Evolutionary conservation across 2,113 vertebrate species (phyloP).

Genomic region (Mesembrinibis cayennensis): DNA sequence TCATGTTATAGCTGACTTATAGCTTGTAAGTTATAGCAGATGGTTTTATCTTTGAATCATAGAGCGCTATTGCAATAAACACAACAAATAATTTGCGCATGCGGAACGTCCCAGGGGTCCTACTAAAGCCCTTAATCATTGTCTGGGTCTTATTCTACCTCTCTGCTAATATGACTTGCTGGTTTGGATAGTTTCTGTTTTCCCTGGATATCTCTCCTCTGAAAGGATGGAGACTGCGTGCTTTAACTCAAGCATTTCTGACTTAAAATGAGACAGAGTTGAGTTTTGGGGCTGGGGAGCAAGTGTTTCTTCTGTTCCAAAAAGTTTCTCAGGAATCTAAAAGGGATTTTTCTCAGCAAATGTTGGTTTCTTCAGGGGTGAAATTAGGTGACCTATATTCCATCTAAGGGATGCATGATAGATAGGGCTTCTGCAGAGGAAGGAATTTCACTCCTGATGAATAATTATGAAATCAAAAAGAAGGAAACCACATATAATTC

Average conservation of each 20-base stretch:
- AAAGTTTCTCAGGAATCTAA: neutral
- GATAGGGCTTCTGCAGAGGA: conserved; percentile 2
- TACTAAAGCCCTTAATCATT: neutral
- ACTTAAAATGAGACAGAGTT: neutral
- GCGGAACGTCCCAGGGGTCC: neutral
- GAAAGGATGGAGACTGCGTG: neutral
- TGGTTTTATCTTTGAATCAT: neutral
- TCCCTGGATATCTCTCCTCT: neutral
- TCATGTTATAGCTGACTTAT: neutral
- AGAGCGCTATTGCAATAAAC: neutral
- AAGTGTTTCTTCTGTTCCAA: neutral
- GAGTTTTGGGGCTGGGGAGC: neutral
- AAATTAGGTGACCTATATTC: conserved; percentile 56
- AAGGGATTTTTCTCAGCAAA: conserved; percentile 3
- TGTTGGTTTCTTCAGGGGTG: conserved; percentile 20
- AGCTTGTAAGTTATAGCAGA: neutral
- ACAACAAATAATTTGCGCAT: neutral
- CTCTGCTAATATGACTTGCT: neutral
- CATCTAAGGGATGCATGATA: neutral
- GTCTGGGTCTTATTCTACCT: neutral
- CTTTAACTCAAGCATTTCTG: neutral
- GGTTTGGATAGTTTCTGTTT: neutral
- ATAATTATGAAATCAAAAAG: conserved; percentile 35
- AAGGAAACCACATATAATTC: conserved; percentile 45
- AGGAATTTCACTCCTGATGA: conserved; percentile 33